Evolutionary conservation across 2,888 invertebrate genomes (phyloP).

Genomic region (Suillia variegata): DNA sequence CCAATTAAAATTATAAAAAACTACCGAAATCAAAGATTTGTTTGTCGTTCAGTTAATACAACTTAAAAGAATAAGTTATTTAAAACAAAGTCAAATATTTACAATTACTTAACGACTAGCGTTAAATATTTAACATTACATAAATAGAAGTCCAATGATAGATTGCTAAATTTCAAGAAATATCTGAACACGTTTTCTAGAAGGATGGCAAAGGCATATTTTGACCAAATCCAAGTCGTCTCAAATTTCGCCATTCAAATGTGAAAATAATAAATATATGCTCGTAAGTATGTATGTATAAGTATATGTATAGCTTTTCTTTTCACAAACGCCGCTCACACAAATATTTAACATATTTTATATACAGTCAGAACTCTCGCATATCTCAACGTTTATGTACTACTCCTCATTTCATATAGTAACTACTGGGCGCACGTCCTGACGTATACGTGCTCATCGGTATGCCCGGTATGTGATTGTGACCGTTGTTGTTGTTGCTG

Average conservation of each 20-base stretch:
- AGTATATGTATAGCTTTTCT: too few species aligned
- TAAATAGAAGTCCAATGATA: too few species aligned
- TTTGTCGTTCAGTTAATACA: not conserved
- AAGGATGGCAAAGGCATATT: too few species aligned
- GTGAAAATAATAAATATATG: too few species aligned
- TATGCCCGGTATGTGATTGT: constrained; percentile 66
- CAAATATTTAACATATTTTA: too few species aligned
- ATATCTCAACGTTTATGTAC: too few species aligned
- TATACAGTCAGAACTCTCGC: not conserved
- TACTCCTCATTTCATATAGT: constrained; percentile 58
- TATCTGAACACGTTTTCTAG: too few species aligned
- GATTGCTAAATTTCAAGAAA: too few species aligned
- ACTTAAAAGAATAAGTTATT: constrained; percentile 7
- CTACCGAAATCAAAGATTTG: not conserved
- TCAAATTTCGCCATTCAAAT: too few species aligned
- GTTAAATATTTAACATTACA: not conserved
- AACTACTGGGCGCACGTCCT: constrained; percentile 69
- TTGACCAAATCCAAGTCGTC: too few species aligned
- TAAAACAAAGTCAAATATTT: too few species aligned
- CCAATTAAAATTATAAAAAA: not conserved
- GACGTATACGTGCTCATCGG: constrained; percentile 85
- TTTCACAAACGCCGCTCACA: not conserved
- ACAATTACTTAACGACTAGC: constrained; percentile 15
- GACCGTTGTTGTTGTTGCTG: constrained; percentile 36
- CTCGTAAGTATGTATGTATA: too few species aligned